A percentile compares a stretch with the other conserved stretches of the same genome.
phyloP scores from a whole-genome alignment of 2,888 invertebrate species.

The Adelphocoris suturalis region DNA sequence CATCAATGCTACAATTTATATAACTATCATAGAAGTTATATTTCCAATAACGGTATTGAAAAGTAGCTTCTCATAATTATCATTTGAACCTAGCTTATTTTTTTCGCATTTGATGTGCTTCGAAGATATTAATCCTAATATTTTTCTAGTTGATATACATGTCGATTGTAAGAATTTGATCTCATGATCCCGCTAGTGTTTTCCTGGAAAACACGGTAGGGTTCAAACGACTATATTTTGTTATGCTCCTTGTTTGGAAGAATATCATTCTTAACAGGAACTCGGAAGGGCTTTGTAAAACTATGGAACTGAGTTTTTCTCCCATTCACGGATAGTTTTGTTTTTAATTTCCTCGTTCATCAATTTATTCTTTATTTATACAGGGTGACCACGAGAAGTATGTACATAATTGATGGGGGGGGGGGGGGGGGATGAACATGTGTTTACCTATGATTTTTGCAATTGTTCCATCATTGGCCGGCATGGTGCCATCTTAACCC shows the following conservation, averaged over 20 bases:
- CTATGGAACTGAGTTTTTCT: not conserved
- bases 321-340: no score
- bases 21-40: conserved; percentile 11
- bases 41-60: not conserved
- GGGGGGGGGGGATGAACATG: no score
- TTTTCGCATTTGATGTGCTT: not conserved
- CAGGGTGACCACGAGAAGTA: not conserved
- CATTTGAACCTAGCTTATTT: not conserved
- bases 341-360: no score
- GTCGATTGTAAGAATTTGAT: conserved; percentile 34
- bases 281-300: conserved; percentile 17
- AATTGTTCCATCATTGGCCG: no score
- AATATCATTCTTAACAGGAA: not conserved
- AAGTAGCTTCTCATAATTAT: not conserved
- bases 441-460: no score
- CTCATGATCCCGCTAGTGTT: conserved; percentile 3
- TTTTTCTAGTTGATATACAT: not conserved
- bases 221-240: not conserved
- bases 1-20: not conserved
- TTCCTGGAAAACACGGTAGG: not conserved
- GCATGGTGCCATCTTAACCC: no score
- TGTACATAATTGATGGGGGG: no score
- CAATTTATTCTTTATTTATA: not conserved
- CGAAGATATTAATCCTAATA: not conserved
- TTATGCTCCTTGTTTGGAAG: not conserved